phyloP scores from a whole-genome alignment of 2,888 invertebrate genomes.

The Entomobrya proxima region DNA sequence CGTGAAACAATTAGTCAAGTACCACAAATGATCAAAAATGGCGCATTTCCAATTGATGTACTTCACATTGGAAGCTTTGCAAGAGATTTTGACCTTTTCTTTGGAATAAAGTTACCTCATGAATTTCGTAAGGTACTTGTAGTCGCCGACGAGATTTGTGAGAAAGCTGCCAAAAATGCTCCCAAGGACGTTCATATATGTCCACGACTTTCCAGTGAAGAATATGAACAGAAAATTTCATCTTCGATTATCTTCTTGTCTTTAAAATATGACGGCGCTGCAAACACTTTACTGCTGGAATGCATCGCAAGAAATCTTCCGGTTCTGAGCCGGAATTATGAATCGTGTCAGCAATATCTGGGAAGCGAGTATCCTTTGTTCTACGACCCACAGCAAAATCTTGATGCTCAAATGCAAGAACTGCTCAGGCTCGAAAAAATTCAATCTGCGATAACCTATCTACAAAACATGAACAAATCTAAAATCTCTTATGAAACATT shows the following conservation, averaged over 20 bases:
- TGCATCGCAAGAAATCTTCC: constrained; percentile 66
- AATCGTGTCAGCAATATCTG: constrained; percentile 58
- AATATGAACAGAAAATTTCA: constrained; percentile 58
- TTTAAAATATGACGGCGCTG: constrained; percentile 68
- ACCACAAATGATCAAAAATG: constrained; percentile 4
- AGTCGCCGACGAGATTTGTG: constrained; percentile 33
- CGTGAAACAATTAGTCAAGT: background rate
- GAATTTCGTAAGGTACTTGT: constrained; percentile 60
- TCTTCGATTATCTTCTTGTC: constrained; percentile 58
- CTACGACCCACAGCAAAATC: constrained; percentile 42
- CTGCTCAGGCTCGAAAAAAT: constrained; percentile 59
- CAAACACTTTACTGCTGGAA: constrained; percentile 65
- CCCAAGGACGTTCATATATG: constrained; percentile 40
- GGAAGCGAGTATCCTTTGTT: constrained; percentile 62
- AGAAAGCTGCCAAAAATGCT: background rate
- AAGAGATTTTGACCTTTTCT: constrained; percentile 66
- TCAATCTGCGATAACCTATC: constrained; percentile 50
- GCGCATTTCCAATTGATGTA: background rate
- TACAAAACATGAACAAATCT: constrained; percentile 63
- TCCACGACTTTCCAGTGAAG: constrained; percentile 36
- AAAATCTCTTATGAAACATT: constrained; percentile 35
- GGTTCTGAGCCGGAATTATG: constrained; percentile 47
- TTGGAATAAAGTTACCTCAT: constrained; percentile 22
- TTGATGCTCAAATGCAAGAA: background rate
- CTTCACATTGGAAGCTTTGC: constrained; percentile 66